phyloP scores from a whole-genome alignment of 2,113 vertebrate genomes.

The Neodon shergylaensis region DNA sequence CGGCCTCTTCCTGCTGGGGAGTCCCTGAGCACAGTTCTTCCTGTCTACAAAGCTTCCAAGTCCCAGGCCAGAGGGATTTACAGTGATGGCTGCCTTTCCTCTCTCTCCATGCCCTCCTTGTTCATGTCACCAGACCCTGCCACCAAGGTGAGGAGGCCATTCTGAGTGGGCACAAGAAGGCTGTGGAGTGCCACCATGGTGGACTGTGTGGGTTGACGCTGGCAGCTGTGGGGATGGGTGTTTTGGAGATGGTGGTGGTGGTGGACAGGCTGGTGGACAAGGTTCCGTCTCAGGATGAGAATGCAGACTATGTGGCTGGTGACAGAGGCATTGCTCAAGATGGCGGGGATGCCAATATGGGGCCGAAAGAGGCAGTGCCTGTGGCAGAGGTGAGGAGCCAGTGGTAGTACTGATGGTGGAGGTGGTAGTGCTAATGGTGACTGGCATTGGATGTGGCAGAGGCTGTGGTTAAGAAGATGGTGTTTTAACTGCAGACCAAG shows the following conservation, averaged over 20 bases:
- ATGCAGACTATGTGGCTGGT: neutral
- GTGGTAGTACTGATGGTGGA: rapidly evolving
- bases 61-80: neutral
- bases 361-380: neutral
- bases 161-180: neutral
- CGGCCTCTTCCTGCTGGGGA: neutral
- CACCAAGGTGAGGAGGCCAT: neutral
- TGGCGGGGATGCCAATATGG: neutral
- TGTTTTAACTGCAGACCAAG: too few relatives aligned
- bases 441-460: neutral
- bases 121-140: neutral
- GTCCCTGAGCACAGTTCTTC: neutral
- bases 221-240: neutral
- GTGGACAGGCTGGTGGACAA: neutral
- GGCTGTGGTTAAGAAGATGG: rapidly evolving
- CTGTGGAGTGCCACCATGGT: rapidly evolving
- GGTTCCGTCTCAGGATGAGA: rapidly evolving
- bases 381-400: neutral
- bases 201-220: neutral
- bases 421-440: too few relatives aligned
- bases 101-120: too few relatives aligned
- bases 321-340: neutral
- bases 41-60: neutral
- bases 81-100: neutral
- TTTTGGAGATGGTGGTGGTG: neutral